phyloP scores from a whole-genome alignment of 2,113 vertebrate genomes.

The Pseudopodoces humilis region DNA sequence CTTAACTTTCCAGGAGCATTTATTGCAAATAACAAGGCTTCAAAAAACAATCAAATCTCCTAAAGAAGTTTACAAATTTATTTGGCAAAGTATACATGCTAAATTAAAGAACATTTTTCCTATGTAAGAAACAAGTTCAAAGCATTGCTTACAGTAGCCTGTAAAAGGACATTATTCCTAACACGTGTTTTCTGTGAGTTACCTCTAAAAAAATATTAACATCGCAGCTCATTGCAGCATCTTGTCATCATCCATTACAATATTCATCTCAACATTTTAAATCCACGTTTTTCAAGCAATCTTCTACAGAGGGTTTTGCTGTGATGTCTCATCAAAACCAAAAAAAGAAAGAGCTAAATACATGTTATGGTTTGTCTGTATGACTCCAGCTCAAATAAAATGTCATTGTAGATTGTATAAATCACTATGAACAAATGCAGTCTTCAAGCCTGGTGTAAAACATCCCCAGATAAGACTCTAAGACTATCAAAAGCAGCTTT shows the following conservation, averaged over 20 bases:
- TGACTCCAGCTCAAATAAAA: conserved; percentile 71
- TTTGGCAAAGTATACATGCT: neutral
- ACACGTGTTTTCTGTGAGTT: neutral
- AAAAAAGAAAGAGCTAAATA: conserved; percentile 38
- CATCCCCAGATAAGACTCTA: conserved; percentile 75
- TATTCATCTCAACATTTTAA: conserved; percentile 18
- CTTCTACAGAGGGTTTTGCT: conserved; percentile 25
- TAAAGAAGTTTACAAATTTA: neutral
- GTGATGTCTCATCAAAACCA: conserved; percentile 41
- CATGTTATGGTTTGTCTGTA: conserved; percentile 66
- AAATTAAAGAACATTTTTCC: neutral
- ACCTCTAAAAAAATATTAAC: conserved; percentile 6
- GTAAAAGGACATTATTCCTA: neutral
- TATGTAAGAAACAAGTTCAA: neutral
- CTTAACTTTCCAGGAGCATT: neutral
- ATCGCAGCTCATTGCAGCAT: conserved; percentile 9
- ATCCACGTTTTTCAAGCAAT: conserved; percentile 26
- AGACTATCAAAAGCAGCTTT: conserved; percentile 72
- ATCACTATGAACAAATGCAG: conserved; percentile 74
- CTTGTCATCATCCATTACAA: conserved; percentile 43
- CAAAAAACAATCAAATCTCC: neutral
- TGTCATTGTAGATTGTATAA: conserved; percentile 72
- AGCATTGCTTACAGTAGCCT: neutral
- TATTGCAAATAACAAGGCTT: neutral
- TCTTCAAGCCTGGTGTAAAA: conserved; percentile 74